Evolutionary conservation across 2,888 invertebrate genomes (phyloP), one percentile per base, ranked within the genome.

Genomic region (Psylliodes chrysocephalus): DNA sequence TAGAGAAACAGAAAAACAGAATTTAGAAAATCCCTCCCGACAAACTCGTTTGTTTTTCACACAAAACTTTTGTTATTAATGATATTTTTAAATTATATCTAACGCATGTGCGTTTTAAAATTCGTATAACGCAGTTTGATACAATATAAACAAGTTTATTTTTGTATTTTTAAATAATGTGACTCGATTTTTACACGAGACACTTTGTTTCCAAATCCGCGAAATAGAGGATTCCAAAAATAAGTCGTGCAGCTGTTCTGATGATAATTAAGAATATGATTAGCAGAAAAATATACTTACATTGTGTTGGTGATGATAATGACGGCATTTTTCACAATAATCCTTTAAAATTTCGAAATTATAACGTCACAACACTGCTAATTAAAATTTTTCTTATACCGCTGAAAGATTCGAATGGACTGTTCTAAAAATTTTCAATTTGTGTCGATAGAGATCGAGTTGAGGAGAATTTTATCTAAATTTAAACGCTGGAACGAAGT

Each of bases 391-490:
- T 68, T 70, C 59, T 51, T 65, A 66, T 17, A 40, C 7, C 12
- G 22, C 14, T 12, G 12, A 8, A 3, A 15, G 19, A 42, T n/a
- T 18, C 22, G 18, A 19, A n/a, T 42, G 7, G 33, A 15, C 38
- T 44, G 38, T 30, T 38, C 10, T 47, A 8, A 14, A 28, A 55
- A 60, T 35, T 64, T 49, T 51, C 46, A 42, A 60, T 40, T 25
- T 25, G n/a, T 18, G 30, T 56, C 60, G 46, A 55, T 54, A 55
- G 40, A 47, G 47, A 55, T 61, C 56, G 64, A 67, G 69, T 68
- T 71, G 64, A 67, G 66, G 71, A 73, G 71, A 75, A 75, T 73
- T 78, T 76, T 70, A 68, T 73, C 80, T 80, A 80, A 79, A 73
- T 79, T 80, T 80, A 79, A 79, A 79, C 78, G 68, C 70, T 67